Percentiles rank a stretch among this genome's conserved stretches.
Evolutionary conservation across 2,888 invertebrate genomes (phyloP).

Genomic region (Zaprionus lineosus): DNA sequence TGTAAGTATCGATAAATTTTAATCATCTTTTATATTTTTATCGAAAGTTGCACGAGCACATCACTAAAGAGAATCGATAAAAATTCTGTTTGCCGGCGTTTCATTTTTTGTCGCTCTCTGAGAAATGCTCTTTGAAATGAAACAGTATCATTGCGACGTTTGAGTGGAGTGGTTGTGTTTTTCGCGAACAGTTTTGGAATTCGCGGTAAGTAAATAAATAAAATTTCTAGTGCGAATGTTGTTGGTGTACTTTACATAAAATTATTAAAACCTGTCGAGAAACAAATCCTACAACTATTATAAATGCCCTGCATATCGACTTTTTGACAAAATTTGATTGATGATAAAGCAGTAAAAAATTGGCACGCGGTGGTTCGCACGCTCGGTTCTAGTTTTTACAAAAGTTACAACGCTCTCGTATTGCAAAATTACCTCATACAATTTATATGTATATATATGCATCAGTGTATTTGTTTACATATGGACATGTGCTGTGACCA

Average conservation of each 20-base stretch:
- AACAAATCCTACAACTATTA: slow-evolving; percentile 6
- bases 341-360: slow-evolving; percentile 50
- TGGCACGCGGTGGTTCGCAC: slow-evolving; percentile 45
- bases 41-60: slow-evolving; percentile 35
- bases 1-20: background rate
- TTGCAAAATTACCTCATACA: slow-evolving; percentile 11
- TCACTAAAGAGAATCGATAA: too few species aligned
- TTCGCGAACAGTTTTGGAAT: slow-evolving; percentile 5
- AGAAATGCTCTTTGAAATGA: too few species aligned
- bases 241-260: background rate
- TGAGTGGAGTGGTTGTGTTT: slow-evolving; percentile 35
- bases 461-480: background rate
- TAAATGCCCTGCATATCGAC: slow-evolving; percentile 36
- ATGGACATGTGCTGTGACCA: too few species aligned
- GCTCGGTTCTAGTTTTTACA: slow-evolving; percentile 7
- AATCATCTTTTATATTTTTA: too few species aligned
- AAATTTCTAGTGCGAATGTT: slow-evolving; percentile 15
- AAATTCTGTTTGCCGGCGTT: too few species aligned
- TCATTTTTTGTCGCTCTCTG: too few species aligned
- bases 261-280: background rate
- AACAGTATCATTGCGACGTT: slow-evolving; percentile 48
- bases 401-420: slow-evolving; percentile 8
- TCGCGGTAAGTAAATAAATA: too few species aligned
- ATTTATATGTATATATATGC: background rate
- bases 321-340: slow-evolving; percentile 24